Base-by-base conservation (phyloP, 2,797 vertebrate genomes). In the Sciurus carolinensis region DNA sequence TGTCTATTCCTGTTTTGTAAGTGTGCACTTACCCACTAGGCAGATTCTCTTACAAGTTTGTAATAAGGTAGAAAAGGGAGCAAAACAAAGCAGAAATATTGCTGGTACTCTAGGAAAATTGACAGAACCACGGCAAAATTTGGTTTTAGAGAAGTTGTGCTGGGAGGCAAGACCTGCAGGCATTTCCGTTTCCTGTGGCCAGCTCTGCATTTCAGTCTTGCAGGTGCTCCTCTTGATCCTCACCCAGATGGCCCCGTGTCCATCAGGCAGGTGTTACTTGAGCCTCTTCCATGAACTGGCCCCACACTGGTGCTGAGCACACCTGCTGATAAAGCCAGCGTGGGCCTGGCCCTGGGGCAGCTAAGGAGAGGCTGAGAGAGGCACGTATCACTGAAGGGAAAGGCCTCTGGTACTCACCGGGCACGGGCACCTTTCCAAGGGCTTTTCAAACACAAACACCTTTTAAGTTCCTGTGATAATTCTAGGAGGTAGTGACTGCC, bases 1-100 rank as follows among this genome's bases (percentile, higher is more conserved):
- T 98, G 98, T 85, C 98, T 97, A 47, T 93, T 98, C 81, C 97
- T 94, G 97, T 91, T 97, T 95, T 94, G 97, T 81, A 69, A 86
- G 89, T 95, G 77, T 82, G 79, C 54, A 3, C 95, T 96, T 91
- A 71, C 64, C 88, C 91, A 94, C 83, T 84, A 96, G 98, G 97
- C 94, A 91, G 95, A 93, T 85, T 47, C 42, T 62, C 36, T 57
- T 26, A 12, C 2, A 62, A 79, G 81, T 73, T 87, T 79, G 93
- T 75, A 80, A 85, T 59, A 67, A 76, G 88, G 64, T 59, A 66
- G 50, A n/a, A n/a, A n/a, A n/a, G n/a, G n/a, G n/a, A n/a, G n/a
- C n/a, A n/a, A n/a, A n/a, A n/a, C n/a, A n/a, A n/a, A n/a, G n/a
- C n/a, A 96, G 97, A 98, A 79, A 94, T 94, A 90, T 91, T 83